Evolutionary conservation across 1,140 invertebrate genomes (phyloP).

Genomic region (Eumaeus atala): DNA sequence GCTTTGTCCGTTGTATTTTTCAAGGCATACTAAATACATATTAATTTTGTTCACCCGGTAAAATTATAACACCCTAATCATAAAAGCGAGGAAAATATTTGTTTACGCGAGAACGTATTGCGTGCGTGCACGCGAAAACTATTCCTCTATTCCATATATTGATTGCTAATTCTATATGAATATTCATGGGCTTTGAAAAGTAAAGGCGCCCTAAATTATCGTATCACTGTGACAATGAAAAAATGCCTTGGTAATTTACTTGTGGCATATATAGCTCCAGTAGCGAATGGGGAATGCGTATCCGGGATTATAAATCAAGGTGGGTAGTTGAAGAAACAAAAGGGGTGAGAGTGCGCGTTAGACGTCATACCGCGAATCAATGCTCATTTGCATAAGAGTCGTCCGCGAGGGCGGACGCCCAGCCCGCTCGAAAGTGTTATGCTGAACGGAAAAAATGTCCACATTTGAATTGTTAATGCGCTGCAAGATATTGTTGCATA

Average conservation of each 20-base stretch:
- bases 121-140: conserved; percentile 69
- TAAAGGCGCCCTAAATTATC: conserved; percentile 77
- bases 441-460: conserved; percentile 50
- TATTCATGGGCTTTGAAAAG: conserved; percentile 86
- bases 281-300: conserved; percentile 54
- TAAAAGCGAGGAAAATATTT: conserved; percentile 65
- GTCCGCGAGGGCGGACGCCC: conserved; percentile 56
- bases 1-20: too few relatives aligned
- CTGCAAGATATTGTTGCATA: conserved; percentile 64
- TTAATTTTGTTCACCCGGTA: conserved; percentile 3
- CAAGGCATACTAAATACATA: too few relatives aligned
- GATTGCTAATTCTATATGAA: conserved; percentile 70
- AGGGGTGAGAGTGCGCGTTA: conserved; percentile 64
- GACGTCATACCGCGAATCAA: conserved; percentile 63
- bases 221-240: conserved; percentile 67
- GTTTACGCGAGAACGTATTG: conserved; percentile 66
- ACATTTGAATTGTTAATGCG: conserved; percentile 68
- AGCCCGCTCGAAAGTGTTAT: conserved; percentile 64
- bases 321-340: conserved; percentile 64
- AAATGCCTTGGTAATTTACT: conserved; percentile 59
- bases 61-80: conserved; percentile 41
- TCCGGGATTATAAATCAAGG: conserved; percentile 66
- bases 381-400: conserved; percentile 67
- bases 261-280: conserved; percentile 42
- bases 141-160: conserved; percentile 65